Conservation (phyloP, 2,113 vertebrate species). For the Leucopternis melanops region DNA sequence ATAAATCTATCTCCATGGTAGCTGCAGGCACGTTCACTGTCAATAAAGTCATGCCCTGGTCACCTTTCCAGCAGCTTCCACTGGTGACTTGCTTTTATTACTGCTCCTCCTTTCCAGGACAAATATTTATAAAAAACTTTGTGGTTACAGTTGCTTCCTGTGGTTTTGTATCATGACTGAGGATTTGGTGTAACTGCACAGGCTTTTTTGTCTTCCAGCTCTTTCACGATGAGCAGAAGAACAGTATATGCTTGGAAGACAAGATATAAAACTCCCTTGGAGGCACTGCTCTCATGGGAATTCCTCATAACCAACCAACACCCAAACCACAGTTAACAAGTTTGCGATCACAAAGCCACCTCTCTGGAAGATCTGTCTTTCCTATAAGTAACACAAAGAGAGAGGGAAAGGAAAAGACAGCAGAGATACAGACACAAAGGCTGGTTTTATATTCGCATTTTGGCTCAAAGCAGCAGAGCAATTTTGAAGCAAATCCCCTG, state of each 20-base stretch:
- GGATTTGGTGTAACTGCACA: not conserved
- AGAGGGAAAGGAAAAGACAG: not conserved
- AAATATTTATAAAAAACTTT: not conserved
- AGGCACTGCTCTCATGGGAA: not conserved
- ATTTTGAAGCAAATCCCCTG: constrained; percentile 38
- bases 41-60: not conserved
- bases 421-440: not conserved
- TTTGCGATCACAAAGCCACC: not conserved
- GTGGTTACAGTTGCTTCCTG: not conserved
- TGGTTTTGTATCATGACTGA: not conserved
- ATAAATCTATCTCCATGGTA: not conserved
- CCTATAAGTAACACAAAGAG: not conserved
- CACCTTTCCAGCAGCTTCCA: not conserved
- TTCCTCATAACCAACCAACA: not conserved
- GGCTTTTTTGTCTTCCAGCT: not conserved
- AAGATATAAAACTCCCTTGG: not conserved
- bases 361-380: not conserved
- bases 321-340: not conserved
- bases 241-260: not conserved
- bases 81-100: not conserved
- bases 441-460: not conserved
- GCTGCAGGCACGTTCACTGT: not conserved
- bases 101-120: not conserved
- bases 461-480: constrained; percentile 27
- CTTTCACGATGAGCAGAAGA: not conserved